Evolutionary conservation across 2,113 vertebrate genomes (phyloP), one percentile per base, ranked within the genome.

Genomic region (Prolemur simus): DNA sequence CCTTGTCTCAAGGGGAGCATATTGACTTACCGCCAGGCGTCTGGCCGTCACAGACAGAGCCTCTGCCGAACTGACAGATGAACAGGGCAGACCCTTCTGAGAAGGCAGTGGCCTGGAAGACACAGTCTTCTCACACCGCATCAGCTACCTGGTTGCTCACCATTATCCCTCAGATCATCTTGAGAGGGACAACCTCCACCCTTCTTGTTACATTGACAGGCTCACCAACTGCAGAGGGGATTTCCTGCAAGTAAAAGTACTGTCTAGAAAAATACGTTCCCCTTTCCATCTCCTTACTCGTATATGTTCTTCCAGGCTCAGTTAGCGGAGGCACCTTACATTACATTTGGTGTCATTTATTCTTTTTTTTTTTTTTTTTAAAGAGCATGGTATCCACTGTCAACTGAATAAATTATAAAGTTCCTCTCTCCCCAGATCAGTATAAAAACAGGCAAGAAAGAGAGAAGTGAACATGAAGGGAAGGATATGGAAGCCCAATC

Each of bases 1-100:
- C 52, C 86, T 95, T 88, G 83, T 97, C 97, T 97, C 96, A 91
- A 91, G 60, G 88, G 97, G 97, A 92, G 91, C 45, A 63, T 95
- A 97, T 25, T 96, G 96, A 96, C 94, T 98, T 98, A 95, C 42
- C 34, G 52, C 93, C 69, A 96, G 82, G 42, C 68, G 69, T 63
- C 89, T 93, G 52, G 58, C 90, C n/a, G 11, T 95, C 97, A 89
- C 77, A 63, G 25, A 94, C 87, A 63, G 18, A 93, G 87, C 88
- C 78, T 94, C 91, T 84, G 87, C 82, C 90, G 92, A 97, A 63
- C 60, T 96, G 94, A 97, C 81, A 89, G 92, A 77, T 90, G 78
- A 87, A 77, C 20, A 29, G 39, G 92, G 91, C 94, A 92, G 87
- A 88, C 32, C 47, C 42, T 95, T 87, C 52, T 54, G 87, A 82